Evolutionary conservation across 2,888 invertebrate species (phyloP).

Genomic region (Hetaerina titia): DNA sequence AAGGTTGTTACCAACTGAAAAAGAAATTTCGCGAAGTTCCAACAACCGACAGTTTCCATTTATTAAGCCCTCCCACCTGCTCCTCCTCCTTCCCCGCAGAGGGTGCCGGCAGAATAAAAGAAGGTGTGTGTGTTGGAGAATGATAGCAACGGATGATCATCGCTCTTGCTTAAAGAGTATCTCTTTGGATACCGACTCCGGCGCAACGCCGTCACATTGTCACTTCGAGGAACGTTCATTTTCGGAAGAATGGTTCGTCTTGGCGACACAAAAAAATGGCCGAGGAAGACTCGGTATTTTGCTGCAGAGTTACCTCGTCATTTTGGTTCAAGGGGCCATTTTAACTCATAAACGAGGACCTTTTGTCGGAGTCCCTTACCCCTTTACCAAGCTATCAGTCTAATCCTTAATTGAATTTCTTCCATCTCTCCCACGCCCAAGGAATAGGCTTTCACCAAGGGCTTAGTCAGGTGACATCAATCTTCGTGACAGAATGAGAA

Average conservation of each 20-base stretch:
- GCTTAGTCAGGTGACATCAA: neutral
- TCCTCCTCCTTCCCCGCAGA: neutral
- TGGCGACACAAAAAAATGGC: neutral
- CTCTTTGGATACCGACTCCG: conserved; percentile 1
- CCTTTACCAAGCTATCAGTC: neutral
- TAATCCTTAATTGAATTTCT: conserved; percentile 21
- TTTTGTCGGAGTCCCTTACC: neutral
- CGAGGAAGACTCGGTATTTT: neutral
- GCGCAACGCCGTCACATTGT: neutral
- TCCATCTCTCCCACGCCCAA: neutral
- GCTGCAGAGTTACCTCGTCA: neutral
- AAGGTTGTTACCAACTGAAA: neutral
- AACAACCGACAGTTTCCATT: neutral
- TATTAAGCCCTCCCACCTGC: neutral
- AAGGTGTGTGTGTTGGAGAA: neutral
- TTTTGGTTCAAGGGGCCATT: conserved; percentile 1
- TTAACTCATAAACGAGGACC: neutral
- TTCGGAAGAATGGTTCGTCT: neutral
- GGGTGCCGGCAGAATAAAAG: neutral
- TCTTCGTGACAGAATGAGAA: conserved; percentile 12
- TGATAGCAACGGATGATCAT: conserved; percentile 15
- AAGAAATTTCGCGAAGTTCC: conserved; percentile 27
- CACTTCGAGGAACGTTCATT: neutral
- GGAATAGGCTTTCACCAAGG: neutral
- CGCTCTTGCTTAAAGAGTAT: conserved; percentile 25